These are phyloP conservation scores for Bombus haemorrhoidalis DNA, from an alignment of 1,140 invertebrate species.

Conservation along the genomic window DNA sequence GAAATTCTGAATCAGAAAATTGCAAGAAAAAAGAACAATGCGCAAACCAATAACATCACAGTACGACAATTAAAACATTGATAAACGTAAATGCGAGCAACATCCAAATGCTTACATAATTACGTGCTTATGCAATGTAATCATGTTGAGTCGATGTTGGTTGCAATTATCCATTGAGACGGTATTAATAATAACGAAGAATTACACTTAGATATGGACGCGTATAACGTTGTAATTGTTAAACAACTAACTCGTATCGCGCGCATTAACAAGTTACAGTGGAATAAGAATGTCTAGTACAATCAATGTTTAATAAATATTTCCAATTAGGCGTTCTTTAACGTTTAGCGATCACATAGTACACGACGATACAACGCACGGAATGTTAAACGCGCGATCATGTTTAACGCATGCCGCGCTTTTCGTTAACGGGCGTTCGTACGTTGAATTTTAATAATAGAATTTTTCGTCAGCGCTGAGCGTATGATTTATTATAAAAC, in stretches of 20 bases:
- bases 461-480: neutral
- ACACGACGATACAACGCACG: no score
- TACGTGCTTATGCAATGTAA: neutral
- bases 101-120: neutral
- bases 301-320: no score
- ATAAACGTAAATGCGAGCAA: no score
- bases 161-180: neutral
- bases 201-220: no score
- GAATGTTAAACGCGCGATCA: neutral
- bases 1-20: no score
- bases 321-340: neutral
- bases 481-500: conserved; percentile 16
- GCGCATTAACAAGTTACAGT: no score
- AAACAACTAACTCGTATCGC: no score
- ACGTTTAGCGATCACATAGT: neutral
- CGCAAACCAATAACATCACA: no score
- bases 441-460: conserved; percentile 25
- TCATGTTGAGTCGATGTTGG: neutral
- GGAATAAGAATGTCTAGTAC: no score
- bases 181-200: neutral
- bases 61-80: no score
- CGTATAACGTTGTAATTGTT: no score
- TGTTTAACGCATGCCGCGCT: neutral
- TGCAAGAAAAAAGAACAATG: no score
- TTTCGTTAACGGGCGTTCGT: neutral